Evolutionary conservation across 2,888 invertebrate species (phyloP), one percentile per base, ranked within the genome.

Genomic region (Mylabris sibirica): DNA sequence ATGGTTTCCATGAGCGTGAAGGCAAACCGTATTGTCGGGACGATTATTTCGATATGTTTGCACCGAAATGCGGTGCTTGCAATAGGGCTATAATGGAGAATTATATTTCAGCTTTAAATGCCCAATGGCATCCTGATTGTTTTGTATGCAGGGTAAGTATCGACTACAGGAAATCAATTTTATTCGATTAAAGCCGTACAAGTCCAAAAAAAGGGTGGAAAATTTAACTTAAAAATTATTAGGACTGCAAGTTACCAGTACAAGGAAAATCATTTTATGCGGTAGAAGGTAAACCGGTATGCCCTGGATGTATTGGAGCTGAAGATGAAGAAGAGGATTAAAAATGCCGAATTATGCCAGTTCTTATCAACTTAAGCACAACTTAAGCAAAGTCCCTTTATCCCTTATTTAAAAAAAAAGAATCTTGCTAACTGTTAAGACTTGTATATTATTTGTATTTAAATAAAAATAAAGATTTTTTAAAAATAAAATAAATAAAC

Each of bases 101-200:
- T 86, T 99, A 98, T 85, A 98, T 99, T 84, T 97, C 98, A 35
- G 99, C 98, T 64, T 89, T 99, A 76, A 97, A 96, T 87, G 93
- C 95, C 75, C 98, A 99, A 85, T 99, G 99, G 98, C 99, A 99
- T 86, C 93, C 98, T 11, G 96, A 98, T 83, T 99, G 99, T 87
- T 99, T 99, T 88, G 97, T 98, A 76, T 99, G 99, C 90, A 92
- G 97, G 93, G 98, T 99, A 90, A 89, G 95, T 87, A 77, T 76
- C 30, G 30, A 30, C 30, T 30, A 30, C 8, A 30, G 30, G 8
- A 4, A 30, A 30, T 30, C 30, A 30, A 30, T 30, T n/a, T 30
- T 6, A 30, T 1, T 30, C 30, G 30, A 30, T 30, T 30, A 30
- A 30, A 30, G 8, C 30, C 30, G 30, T 49, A 11, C 1, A 53